These are phyloP conservation scores for Sipha maydis DNA, from an alignment of 2,888 invertebrate genomes.

Conservation along the genomic window DNA sequence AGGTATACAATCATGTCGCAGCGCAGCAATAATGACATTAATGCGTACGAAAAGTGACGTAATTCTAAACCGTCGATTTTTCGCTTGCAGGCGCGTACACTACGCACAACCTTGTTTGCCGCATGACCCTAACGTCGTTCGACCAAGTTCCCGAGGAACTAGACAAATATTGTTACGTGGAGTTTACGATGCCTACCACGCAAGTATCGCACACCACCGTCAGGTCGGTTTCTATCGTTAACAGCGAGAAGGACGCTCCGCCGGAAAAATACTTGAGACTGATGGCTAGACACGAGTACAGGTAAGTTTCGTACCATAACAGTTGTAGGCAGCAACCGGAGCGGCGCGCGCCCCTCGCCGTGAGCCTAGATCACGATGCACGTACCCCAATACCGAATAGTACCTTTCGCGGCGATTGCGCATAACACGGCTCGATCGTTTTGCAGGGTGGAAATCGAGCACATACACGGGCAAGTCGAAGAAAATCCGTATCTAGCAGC, in stretches of 20 bases:
- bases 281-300: slow-evolving; percentile 94
- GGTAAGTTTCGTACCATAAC: slow-evolving; percentile 70
- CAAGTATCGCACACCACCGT: slow-evolving; percentile 94
- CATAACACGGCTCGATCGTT: not conserved
- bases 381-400: no score
- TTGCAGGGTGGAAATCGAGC: slow-evolving; percentile 86
- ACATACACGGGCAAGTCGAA: slow-evolving; percentile 79
- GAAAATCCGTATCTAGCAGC: slow-evolving; percentile 75
- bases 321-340: no score
- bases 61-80: not conserved
- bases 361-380: not conserved
- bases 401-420: no score
- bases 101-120: slow-evolving; percentile 93
- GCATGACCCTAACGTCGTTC: slow-evolving; percentile 94
- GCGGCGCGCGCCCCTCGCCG: no score
- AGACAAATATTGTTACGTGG: slow-evolving; percentile 88
- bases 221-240: slow-evolving; percentile 89
- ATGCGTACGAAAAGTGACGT: not conserved
- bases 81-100: slow-evolving; percentile 90
- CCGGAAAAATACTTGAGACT: slow-evolving; percentile 99
- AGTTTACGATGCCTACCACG: slow-evolving; percentile 98
- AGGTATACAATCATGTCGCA: slow-evolving; percentile 75
- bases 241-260: slow-evolving; percentile 86
- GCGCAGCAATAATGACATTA: not conserved
- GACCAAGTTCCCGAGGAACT: slow-evolving; percentile 96